Base-by-base conservation (phyloP, 2,797 vertebrate species). In the Rhinichthys osculus region DNA sequence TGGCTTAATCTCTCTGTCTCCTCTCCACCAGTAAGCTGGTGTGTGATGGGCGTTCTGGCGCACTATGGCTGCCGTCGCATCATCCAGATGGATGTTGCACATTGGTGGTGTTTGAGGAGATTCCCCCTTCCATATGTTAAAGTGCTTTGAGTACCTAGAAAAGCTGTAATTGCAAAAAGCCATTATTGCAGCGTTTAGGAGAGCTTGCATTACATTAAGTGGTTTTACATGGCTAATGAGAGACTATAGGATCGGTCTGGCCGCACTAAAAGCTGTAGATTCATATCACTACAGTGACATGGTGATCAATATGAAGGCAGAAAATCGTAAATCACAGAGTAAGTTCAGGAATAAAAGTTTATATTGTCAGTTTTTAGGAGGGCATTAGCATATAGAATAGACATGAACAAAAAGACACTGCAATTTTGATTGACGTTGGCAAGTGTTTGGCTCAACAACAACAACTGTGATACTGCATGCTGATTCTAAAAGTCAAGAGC, bases 211-310 rank as follows among this genome's bases (percentile, higher is more conserved):
- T 54, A 54, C 73, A 69, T 54, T 77, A 54, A 67, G 23, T 27
- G 62, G 47, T 77, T 67, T 84, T 54, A 69, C 47, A 54, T 69
- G 42, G 35, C 47, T 77, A 77, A 42, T 50, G 42, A 83, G 59
- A 3, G 42, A 67, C 73, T 77, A 14, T 27, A 35, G 42, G 27
- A 74, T 77, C 6, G 23, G 30, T 77, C 57, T 54, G 57, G 42
- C 73, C 42, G 42, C 62, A 77, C 62, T 69, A 2, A 77, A 54
- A 7, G 17, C 16, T 52, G 42, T 50, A 13, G 82, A 42, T 77
- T 67, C 14, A 11, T 23, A 35, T 42, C 33, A 84, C 77, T 42
- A 77, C 7, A 27, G 44, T 35, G 62, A 67, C 23, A 30, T 83
- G 23, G 16, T 17, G 62, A 76, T 77, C 59, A 7, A 76, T 77